Evolutionary conservation across 2,888 invertebrate genomes (phyloP).

Genomic region (Acrocyrtus sp.): DNA sequence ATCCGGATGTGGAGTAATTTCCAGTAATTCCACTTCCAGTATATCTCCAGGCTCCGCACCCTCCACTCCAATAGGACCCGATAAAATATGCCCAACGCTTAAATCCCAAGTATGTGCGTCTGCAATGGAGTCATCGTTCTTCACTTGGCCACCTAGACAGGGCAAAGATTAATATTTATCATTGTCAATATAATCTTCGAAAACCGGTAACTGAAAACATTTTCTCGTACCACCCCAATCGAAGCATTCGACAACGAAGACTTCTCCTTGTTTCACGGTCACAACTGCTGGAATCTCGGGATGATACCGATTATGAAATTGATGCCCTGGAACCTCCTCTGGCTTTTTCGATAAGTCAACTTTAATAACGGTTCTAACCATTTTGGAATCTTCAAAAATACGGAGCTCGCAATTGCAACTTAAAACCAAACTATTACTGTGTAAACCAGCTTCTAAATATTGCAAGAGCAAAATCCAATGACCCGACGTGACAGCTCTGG

Average conservation of each 20-base stretch:
- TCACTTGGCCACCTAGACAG: constrained; percentile 49
- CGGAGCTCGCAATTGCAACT: too few relatives aligned
- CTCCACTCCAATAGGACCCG: constrained; percentile 54
- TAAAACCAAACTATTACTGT: too few relatives aligned
- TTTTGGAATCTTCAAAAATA: constrained; percentile 9
- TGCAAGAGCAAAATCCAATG: too few relatives aligned
- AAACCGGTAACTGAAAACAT: too few relatives aligned
- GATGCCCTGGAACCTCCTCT: constrained; percentile 17
- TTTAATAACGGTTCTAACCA: constrained; percentile 45
- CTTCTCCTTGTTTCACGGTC: constrained; percentile 45
- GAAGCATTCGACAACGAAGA: constrained; percentile 54
- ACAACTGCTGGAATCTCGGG: constrained; percentile 52
- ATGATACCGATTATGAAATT: constrained; percentile 53
- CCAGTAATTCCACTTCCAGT: constrained; percentile 54
- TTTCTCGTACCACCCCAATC: constrained; percentile 49
- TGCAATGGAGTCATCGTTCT: constrained; percentile 49
- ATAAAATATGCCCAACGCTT: constrained; percentile 37
- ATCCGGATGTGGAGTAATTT: constrained; percentile 51
- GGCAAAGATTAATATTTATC: background rate
- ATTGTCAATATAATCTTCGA: background rate
- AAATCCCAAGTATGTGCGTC: constrained; percentile 41
- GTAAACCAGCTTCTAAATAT: too few relatives aligned
- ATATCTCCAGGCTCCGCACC: constrained; percentile 56
- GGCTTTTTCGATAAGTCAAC: constrained; percentile 38
- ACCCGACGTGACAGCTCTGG: too few relatives aligned